Conservation (phyloP, 2,888 invertebrate species). For the Chrysolina oricalcia region DNA sequence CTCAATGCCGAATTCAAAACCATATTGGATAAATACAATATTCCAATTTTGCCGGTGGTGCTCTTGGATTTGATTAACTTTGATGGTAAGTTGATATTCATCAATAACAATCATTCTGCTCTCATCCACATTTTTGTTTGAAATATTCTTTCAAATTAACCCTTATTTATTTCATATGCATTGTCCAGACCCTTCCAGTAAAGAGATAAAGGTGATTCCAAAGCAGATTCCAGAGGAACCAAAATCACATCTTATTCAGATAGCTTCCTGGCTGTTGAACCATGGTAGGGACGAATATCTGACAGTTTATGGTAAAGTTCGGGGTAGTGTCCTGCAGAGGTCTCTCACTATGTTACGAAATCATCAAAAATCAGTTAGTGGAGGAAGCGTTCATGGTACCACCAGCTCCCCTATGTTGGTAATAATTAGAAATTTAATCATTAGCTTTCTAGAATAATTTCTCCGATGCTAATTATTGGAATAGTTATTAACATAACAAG, state of each 20-base stretch:
- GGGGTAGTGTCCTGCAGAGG: constrained; percentile 84
- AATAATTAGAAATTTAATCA: constrained; percentile 46
- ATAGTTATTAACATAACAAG: too few relatives aligned
- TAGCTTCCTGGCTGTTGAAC: constrained; percentile 90
- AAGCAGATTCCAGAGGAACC: constrained; percentile 82
- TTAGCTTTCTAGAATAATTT: neutral
- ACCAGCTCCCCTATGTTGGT: constrained; percentile 78
- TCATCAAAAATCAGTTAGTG: constrained; percentile 85
- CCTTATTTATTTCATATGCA: neutral
- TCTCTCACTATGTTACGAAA: constrained; percentile 86
- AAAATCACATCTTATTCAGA: constrained; percentile 82
- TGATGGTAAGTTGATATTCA: constrained; percentile 57
- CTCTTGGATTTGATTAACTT: constrained; percentile 87
- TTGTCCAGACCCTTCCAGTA: constrained; percentile 53
- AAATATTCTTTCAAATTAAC: neutral
- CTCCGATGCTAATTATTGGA: neutral
- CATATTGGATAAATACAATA: constrained; percentile 88
- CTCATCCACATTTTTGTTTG: constrained; percentile 5
- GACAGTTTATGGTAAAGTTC: constrained; percentile 82
- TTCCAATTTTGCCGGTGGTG: constrained; percentile 89
- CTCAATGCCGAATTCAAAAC: constrained; percentile 92
- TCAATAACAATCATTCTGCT: neutral
- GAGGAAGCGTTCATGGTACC: constrained; percentile 80
- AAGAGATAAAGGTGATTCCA: constrained; percentile 71
- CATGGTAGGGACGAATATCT: constrained; percentile 83